These are phyloP conservation scores for Anguilla pacifica DNA, from an alignment of 2,797 vertebrate species.

Conservation along the genomic window DNA sequence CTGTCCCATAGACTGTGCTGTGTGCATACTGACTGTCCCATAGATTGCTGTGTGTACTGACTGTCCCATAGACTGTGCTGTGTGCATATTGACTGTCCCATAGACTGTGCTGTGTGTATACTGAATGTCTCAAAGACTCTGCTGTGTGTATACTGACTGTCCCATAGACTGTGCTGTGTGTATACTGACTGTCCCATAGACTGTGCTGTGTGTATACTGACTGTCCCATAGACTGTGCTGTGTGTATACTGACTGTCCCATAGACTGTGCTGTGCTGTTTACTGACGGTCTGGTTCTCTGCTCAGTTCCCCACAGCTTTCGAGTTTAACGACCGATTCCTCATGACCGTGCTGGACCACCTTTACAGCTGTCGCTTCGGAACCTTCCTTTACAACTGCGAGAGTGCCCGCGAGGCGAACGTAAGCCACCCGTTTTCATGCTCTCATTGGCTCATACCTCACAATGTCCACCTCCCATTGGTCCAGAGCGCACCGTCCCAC, in stretches of 20 bases:
- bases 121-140: neutral
- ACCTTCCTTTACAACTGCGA: conserved; percentile 96
- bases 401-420: conserved; percentile 80
- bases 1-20: no score
- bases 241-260: no score
- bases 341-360: conserved; percentile 91
- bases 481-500: neutral
- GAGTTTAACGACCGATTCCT: conserved; percentile 95
- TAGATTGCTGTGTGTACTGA: no score
- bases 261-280: no score
- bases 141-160: no score
- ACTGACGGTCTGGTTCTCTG: neutral
- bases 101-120: neutral
- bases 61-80: no score
- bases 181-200: neutral
- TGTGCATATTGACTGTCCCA: neutral
- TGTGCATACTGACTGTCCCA: no score
- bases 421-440: conserved; percentile 59
- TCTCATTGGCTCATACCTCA: neutral
- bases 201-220: neutral
- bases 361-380: conserved; percentile 95
- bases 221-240: neutral
- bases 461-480: neutral
- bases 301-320: conserved; percentile 94
- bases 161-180: no score